A percentile compares a stretch with the other conserved stretches of the same genome.
phyloP scores from a whole-genome alignment of 37 sponge, comb jelly and placozoan genomes.

The Chondrilla cf. caribensis region DNA sequence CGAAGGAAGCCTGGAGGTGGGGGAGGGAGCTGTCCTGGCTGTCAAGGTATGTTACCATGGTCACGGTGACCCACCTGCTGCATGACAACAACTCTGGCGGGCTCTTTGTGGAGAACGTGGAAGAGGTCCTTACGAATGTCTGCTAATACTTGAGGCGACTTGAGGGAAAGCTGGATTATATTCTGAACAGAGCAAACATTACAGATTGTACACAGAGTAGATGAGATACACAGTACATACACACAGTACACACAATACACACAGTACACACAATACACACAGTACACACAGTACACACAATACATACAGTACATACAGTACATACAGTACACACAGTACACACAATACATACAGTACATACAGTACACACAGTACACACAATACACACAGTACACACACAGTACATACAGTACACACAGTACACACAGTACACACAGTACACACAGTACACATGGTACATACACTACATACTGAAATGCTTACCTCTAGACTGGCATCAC shows the following conservation, averaged over 20 bases:
- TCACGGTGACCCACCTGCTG: slow-evolving; percentile 34
- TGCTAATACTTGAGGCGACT: background rate
- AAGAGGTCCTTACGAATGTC: slow-evolving; percentile 36
- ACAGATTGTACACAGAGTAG: too few species aligned
- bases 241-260: too few species aligned
- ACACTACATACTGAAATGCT: background rate
- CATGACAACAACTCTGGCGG: slow-evolving; percentile 40
- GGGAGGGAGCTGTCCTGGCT: background rate
- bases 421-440: background rate
- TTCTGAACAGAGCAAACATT: background rate
- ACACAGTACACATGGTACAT: background rate
- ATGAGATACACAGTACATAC: too few species aligned
- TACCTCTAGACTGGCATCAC: slow-evolving; percentile 39
- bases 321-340: too few species aligned
- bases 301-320: background rate
- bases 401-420: background rate
- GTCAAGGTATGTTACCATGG: background rate
- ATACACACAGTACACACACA: background rate
- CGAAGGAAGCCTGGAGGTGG: slow-evolving; percentile 42
- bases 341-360: too few species aligned
- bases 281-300: too few species aligned
- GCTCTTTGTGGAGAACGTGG: slow-evolving; percentile 32
- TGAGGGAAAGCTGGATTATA: background rate
- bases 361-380: too few species aligned
- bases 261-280: too few species aligned